Evolutionary conservation across 2,888 invertebrate species (phyloP).

Genomic region (Synanthedon vespiformis): DNA sequence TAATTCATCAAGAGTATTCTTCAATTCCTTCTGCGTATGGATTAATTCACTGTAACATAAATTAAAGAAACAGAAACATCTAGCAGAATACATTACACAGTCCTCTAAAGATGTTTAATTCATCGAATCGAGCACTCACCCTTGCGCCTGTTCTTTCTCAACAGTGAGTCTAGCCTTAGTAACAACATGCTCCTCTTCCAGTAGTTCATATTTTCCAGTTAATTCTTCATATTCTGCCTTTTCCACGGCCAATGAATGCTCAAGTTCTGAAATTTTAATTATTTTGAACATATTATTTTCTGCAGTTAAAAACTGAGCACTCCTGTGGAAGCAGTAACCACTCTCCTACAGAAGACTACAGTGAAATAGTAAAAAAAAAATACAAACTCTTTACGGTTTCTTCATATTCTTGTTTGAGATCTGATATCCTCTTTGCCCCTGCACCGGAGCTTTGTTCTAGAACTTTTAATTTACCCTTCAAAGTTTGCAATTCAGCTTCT

Average conservation of each 20-base stretch:
- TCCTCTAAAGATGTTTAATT: constrained; percentile 2
- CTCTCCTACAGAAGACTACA: no score
- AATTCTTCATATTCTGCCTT: constrained; percentile 83
- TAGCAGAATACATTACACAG: not conserved
- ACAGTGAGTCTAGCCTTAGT: constrained; percentile 84
- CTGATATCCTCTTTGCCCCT: constrained; percentile 74
- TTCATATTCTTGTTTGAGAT: constrained; percentile 76
- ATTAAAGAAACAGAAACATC: not conserved
- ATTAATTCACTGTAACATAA: constrained; percentile 67
- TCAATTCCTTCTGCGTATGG: constrained; percentile 73
- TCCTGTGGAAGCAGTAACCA: not conserved
- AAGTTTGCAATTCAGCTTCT: constrained; percentile 80
- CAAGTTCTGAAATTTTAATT: constrained; percentile 67
- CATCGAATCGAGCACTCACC: constrained; percentile 38
- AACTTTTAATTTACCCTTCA: constrained; percentile 79
- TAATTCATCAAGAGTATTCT: constrained; percentile 72
- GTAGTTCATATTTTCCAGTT: constrained; percentile 83
- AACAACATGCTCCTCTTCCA: constrained; percentile 87
- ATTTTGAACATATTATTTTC: not conserved
- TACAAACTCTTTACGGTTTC: constrained; percentile 77
- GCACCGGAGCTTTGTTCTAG: constrained; percentile 73
- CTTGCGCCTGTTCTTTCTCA: constrained; percentile 83
- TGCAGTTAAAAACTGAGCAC: not conserved
- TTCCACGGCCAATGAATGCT: constrained; percentile 75
- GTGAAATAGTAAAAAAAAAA: constrained; percentile 8